Evolutionary conservation across 2,888 invertebrate genomes (phyloP).

Genomic region (Sinelater perroti): DNA sequence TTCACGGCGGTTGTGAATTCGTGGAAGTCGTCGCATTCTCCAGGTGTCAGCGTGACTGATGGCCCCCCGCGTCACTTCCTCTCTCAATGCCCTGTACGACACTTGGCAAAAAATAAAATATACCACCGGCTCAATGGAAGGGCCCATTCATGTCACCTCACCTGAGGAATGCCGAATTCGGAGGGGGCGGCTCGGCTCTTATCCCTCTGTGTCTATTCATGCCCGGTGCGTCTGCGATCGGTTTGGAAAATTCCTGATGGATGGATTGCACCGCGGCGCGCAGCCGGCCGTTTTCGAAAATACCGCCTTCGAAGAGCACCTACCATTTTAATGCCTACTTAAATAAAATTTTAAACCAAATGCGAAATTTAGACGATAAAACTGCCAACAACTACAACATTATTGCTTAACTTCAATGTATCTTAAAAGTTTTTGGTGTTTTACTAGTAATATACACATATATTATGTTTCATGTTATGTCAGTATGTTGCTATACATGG

Average conservation of each 20-base stretch:
- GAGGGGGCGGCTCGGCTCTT: conserved; percentile 40
- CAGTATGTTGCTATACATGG: no score
- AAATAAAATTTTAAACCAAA: no score
- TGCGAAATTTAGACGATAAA: no score
- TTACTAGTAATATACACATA: no score
- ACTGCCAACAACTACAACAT: no score
- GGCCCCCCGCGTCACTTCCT: conserved; percentile 57
- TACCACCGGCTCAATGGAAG: conserved; percentile 48
- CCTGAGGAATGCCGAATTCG: conserved; percentile 49
- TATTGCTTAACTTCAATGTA: no score
- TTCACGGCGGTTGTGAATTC: conserved; percentile 56
- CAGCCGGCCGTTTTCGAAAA: no score
- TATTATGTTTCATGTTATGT: no score
- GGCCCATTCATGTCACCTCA: conserved; percentile 51
- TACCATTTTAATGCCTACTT: no score
- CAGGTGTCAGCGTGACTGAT: conserved; percentile 60
- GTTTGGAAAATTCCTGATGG: conserved; percentile 33
- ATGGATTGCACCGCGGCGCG: conserved; percentile 30
- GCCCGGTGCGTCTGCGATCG: conserved; percentile 22
- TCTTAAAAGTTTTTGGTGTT: no score
- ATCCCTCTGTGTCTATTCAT: conserved; percentile 34
- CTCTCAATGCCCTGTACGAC: conserved; percentile 43
- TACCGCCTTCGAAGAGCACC: no score
- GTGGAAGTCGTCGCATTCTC: conserved; percentile 58
- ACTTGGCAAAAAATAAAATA: conserved; percentile 47